phyloP scores from a whole-genome alignment of 2,113 vertebrate genomes.

The Hystrix cristata region DNA sequence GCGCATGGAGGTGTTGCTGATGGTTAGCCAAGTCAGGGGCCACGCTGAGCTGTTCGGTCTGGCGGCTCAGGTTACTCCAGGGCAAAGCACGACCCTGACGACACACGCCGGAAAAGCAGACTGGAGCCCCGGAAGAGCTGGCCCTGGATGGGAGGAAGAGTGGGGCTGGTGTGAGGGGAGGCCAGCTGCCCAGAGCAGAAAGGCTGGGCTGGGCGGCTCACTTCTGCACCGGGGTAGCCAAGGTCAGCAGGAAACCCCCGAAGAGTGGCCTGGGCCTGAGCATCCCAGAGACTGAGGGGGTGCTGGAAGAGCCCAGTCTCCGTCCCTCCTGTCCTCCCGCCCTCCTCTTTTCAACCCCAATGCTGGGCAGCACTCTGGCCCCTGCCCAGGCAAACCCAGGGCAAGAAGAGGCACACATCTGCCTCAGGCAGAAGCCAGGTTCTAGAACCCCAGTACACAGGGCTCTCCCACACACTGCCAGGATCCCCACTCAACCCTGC shows the following conservation, averaged over 20 bases:
- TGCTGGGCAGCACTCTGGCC: not conserved
- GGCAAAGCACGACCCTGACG: constrained; percentile 85
- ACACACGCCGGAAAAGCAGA: constrained; percentile 93
- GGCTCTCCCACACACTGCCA: not conserved
- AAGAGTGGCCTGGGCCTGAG: not conserved
- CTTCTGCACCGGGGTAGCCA: not conserved
- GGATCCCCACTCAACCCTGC: not conserved
- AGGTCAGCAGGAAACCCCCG: not conserved
- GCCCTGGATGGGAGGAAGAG: constrained; percentile 84
- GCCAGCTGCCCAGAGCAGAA: not conserved
- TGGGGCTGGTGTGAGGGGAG: not conserved
- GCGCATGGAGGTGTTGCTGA: not conserved
- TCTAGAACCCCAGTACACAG: not conserved
- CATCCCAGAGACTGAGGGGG: not conserved
- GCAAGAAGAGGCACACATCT: not conserved
- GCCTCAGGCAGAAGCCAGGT: not conserved
- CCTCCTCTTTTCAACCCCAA: not conserved
- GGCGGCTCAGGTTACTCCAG: constrained; percentile 80
- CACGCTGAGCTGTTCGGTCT: constrained; percentile 7
- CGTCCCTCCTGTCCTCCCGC: not conserved
- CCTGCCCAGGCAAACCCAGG: not conserved
- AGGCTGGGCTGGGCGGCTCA: not conserved
- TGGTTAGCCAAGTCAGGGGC: not conserved
- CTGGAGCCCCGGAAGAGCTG: constrained; percentile 95
- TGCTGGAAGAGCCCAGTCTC: not conserved